These are phyloP conservation scores for Brotula barbata DNA, from an alignment of 2,797 vertebrate genomes.

Conservation along the genomic window DNA sequence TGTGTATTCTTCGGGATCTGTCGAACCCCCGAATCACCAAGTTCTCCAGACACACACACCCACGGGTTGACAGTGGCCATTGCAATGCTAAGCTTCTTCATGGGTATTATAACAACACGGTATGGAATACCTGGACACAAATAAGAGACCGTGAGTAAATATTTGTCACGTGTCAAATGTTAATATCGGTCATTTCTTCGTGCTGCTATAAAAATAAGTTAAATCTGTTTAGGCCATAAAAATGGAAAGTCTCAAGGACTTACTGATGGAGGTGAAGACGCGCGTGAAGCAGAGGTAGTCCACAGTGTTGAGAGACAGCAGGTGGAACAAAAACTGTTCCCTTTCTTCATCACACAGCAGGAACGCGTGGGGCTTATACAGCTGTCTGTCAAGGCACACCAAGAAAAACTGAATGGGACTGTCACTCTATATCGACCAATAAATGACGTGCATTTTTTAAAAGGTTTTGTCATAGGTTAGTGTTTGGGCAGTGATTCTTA, in stretches of 20 bases:
- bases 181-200: background rate
- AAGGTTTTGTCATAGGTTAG: too few relatives aligned
- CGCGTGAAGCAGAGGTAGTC: conserved; percentile 99
- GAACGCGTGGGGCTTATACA: conserved; percentile 97
- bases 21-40: conserved; percentile 92
- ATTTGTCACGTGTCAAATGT: background rate
- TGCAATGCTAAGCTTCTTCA: conserved; percentile 95
- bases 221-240: conserved; percentile 6
- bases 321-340: conserved; percentile 96
- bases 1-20: conserved; percentile 94
- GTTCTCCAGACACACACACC: conserved; percentile 94
- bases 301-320: conserved; percentile 96
- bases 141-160: conserved; percentile 5
- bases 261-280: conserved; percentile 95
- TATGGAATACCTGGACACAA: conserved; percentile 88
- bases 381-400: conserved; percentile 79
- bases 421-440: too few relatives aligned
- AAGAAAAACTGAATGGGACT: too few relatives aligned
- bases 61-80: conserved; percentile 96
- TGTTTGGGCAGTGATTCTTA: conserved; percentile 57
- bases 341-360: conserved; percentile 95
- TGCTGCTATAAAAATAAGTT: background rate
- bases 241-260: conserved; percentile 60
- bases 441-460: too few relatives aligned
- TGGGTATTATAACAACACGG: conserved; percentile 92